phyloP scores from a whole-genome alignment of 64 coral and sea anemone genomes.

The Hydrozoanthus tunicans region DNA sequence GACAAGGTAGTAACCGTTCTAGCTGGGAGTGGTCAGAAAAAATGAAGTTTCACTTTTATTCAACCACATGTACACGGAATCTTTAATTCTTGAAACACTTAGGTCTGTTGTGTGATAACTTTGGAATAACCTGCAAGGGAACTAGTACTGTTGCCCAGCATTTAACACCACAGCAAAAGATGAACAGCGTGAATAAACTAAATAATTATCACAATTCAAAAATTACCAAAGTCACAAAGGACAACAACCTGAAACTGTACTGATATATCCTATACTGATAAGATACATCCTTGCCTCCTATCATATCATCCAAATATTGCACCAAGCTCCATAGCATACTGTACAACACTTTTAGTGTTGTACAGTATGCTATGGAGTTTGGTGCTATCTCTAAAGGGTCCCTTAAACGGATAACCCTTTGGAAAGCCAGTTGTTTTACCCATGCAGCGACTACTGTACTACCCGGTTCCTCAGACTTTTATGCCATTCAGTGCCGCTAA shows the following conservation, averaged over 20 bases:
- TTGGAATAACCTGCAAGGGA: constrained; percentile 9
- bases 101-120: constrained; percentile 61
- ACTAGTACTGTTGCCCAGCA: background rate
- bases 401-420: constrained; percentile 43
- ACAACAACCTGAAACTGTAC: constrained; percentile 26
- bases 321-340: constrained; percentile 44
- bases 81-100: constrained; percentile 43
- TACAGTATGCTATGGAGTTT: constrained; percentile 74
- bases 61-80: constrained; percentile 9
- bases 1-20: constrained; percentile 54
- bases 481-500: constrained; percentile 53
- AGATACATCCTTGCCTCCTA: no score
- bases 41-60: constrained; percentile 34
- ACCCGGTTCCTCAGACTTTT: constrained; percentile 55
- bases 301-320: no score
- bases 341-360: constrained; percentile 62
- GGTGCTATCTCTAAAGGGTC: constrained; percentile 60
- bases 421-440: constrained; percentile 52
- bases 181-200: constrained; percentile 29
- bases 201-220: constrained; percentile 49
- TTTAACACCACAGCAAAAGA: constrained; percentile 38
- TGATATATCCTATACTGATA: no score
- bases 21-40: constrained; percentile 27
- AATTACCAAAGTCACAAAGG: constrained; percentile 39
- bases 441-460: constrained; percentile 37